Conservation (phyloP, 53 echinoderm and acorn worm species). For the Zoroaster sp. region DNA sequence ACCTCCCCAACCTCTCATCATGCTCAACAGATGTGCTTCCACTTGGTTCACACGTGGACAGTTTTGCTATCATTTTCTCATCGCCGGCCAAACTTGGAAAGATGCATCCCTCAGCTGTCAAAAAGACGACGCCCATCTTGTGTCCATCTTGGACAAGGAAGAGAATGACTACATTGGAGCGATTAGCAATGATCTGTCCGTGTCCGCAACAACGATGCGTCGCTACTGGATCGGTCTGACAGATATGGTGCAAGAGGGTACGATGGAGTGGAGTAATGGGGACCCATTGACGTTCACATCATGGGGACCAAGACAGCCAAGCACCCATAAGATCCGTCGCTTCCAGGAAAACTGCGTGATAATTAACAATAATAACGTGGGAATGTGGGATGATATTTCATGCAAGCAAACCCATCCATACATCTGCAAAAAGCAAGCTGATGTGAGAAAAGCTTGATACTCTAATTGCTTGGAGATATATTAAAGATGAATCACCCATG, state of each 20-base stretch:
- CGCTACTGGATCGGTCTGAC: conserved; percentile 30
- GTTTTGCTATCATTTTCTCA: conserved; percentile 26
- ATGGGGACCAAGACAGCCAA: conserved; percentile 15
- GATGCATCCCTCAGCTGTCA: conserved; percentile 6
- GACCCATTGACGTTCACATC: not conserved
- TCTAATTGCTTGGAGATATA: no score
- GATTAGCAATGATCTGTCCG: conserved; percentile 11
- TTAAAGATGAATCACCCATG: no score
- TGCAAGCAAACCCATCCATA: conserved; percentile 17
- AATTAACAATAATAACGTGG: not conserved
- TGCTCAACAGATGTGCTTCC: not conserved
- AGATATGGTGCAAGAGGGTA: not conserved
- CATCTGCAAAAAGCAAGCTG: conserved; percentile 22
- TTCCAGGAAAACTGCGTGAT: conserved; percentile 20
- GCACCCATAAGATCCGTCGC: conserved; percentile 18
- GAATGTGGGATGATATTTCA: conserved; percentile 17
- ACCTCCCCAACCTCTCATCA: not conserved
- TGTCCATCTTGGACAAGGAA: not conserved
- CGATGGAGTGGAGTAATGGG: not conserved
- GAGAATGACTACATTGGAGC: conserved; percentile 5
- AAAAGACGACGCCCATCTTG: not conserved
- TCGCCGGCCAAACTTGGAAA: not conserved
- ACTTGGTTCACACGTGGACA: conserved; percentile 16
- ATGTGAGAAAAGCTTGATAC: not conserved
- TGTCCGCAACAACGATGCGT: conserved; percentile 4